These are phyloP conservation scores for Poecilia wingei DNA, from an alignment of 2,797 vertebrate species.

Conservation along the genomic window DNA sequence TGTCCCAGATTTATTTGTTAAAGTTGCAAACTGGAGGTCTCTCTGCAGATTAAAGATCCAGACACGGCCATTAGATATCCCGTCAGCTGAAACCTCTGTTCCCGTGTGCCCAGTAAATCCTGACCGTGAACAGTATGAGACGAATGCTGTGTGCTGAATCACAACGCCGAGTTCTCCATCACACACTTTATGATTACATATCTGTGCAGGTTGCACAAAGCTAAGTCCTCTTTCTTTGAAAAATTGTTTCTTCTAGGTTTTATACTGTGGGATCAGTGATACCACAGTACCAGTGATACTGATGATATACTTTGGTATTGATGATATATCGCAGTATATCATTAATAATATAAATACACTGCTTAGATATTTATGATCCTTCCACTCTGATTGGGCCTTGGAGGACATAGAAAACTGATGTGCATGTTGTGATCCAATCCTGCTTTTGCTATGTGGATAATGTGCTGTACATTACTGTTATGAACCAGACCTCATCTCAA, in stretches of 20 bases:
- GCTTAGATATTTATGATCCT: not conserved
- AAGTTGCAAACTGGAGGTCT: constrained; percentile 34
- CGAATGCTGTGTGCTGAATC: constrained; percentile 11
- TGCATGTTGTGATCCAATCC: not conserved
- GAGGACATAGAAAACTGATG: not conserved
- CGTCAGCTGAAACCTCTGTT: constrained; percentile 41
- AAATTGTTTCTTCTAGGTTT: not conserved
- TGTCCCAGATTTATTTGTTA: constrained; percentile 48
- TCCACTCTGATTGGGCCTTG: not conserved
- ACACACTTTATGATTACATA: constrained; percentile 24
- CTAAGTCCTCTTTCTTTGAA: not conserved
- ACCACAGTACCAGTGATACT: not conserved
- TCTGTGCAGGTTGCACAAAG: not conserved
- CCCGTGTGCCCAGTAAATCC: constrained; percentile 46
- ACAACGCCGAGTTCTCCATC: constrained; percentile 1
- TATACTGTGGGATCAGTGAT: not conserved
- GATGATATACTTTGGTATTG: no score
- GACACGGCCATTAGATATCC: constrained; percentile 53
- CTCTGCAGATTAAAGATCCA: constrained; percentile 56
- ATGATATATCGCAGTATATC: not conserved
- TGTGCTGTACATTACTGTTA: not conserved
- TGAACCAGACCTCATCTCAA: not conserved
- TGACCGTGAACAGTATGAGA: not conserved
- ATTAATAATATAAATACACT: not conserved
- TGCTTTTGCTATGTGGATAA: not conserved